Evolutionary conservation across 2,888 invertebrate species (phyloP), one percentile per base, ranked within the genome.

Genomic region (Coelopa pilipes): DNA sequence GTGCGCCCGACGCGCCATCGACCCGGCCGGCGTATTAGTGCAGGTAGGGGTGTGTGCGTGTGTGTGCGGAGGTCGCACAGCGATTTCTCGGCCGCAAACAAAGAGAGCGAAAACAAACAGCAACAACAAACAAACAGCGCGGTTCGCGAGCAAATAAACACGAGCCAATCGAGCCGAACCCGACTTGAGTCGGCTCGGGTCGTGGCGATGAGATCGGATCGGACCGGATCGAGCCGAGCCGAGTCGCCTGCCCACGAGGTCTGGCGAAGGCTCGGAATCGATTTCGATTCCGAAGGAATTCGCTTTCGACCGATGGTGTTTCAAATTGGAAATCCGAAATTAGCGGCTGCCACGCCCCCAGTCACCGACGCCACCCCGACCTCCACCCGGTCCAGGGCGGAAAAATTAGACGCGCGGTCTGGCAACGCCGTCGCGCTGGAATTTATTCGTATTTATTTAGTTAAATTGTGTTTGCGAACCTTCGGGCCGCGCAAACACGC

Each of bases 401-500:
- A 34, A 34, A n/a, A 34, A 34, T 34, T 34, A 34, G 34, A 34
- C 34, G 34, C 34, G 4, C 2, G 34, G 53, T 53, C 53, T 53
- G 53, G 45, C 68, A 67, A 67, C 69, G 11, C 75, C 73, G 73
- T 75, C 76, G 77, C 76, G 77, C 76, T 77, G 71, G 74, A 77
- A 79, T 79, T 76, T 77, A 79, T 79, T 79, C 76, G 67, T 78
- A 74, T 79, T 79, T 79, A 76, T 76, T 77, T 77, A 71, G 76
- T 78, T 80, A 65, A 71, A 71, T 65, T 71, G 71, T 71, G 55
- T 71, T 71, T 71, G 71, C 55, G 9, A 19, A 63, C 63, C 65
- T 71, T 55, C 65, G 71, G 55, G 65, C 65, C 53, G 55, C 24
- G 55, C 55, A 71, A 71, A 71, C 71, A 71, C 19, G 19, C 15